Evolutionary conservation across 2,113 vertebrate genomes (phyloP).

Genomic region (Phyllostomus hastatus): DNA sequence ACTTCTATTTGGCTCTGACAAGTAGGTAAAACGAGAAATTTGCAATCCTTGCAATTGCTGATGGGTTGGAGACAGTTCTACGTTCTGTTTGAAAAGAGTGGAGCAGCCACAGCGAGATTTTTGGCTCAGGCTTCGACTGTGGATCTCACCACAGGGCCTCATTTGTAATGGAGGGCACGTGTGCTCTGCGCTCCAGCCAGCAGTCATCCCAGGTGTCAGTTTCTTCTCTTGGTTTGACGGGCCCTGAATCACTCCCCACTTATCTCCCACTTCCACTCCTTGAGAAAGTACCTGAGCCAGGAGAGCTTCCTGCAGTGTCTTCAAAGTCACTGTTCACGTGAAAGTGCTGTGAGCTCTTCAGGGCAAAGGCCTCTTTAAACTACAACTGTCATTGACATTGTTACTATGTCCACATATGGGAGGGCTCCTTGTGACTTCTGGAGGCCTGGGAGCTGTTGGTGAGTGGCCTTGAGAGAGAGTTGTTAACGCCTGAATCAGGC

Average conservation of each 20-base stretch:
- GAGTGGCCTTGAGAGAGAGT: background rate
- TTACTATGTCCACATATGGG: background rate
- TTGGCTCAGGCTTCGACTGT: background rate
- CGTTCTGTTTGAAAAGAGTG: background rate
- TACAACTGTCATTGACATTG: background rate
- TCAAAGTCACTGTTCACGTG: conserved; percentile 15
- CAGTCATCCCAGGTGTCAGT: background rate
- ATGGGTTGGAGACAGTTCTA: background rate
- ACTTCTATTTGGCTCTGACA: background rate
- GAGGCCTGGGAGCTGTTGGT: background rate
- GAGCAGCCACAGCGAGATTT: background rate
- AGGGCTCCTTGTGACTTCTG: background rate
- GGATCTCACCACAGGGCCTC: background rate
- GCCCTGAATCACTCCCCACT: background rate
- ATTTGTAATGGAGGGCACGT: background rate
- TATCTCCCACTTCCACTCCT: background rate
- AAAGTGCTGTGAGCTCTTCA: background rate
- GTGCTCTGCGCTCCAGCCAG: background rate
- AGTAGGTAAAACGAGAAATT: background rate
- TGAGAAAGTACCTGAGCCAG: background rate
- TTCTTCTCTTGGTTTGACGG: background rate
- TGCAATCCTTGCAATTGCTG: background rate
- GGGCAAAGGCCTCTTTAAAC: conserved; percentile 37
- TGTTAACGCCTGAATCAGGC: background rate
- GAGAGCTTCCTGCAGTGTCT: background rate